phyloP scores from a whole-genome alignment of 2,888 invertebrate species.

The Gymnoscelis rufifasciata region DNA sequence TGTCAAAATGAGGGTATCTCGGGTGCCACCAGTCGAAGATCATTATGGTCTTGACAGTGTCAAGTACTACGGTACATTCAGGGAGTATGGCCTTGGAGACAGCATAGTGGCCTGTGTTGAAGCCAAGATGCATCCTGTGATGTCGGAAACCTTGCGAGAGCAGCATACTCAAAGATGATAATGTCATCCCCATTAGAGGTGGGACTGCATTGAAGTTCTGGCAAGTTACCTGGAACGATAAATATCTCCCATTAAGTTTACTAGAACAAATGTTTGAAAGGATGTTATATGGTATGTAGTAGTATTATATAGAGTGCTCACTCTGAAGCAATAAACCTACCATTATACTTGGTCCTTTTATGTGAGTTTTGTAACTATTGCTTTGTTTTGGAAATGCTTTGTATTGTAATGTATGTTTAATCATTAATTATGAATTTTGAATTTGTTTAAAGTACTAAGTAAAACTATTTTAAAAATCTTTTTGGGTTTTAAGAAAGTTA shows the following conservation, averaged over 20 bases:
- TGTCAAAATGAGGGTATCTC: conserved; percentile 47
- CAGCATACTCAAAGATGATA: conserved; percentile 75
- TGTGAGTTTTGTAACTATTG: no score
- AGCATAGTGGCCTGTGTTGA: conserved; percentile 50
- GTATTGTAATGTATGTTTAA: no score
- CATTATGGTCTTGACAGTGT: conserved; percentile 50
- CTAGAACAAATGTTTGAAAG: no score
- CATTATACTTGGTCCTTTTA: no score
- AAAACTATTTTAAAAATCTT: no score
- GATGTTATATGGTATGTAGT: no score
- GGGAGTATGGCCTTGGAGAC: conserved; percentile 49
- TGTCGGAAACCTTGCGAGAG: conserved; percentile 76
- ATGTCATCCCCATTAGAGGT: conserved; percentile 79
- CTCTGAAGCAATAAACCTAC: no score
- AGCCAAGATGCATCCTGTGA: conserved; percentile 77
- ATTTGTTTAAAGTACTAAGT: no score
- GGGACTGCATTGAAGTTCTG: conserved; percentile 76
- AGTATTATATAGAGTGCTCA: no score
- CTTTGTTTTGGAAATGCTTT: no score
- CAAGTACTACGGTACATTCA: conserved; percentile 50
- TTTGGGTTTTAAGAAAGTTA: no score
- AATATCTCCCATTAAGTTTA: neutral
- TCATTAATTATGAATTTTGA: no score
- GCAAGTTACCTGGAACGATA: conserved; percentile 74
- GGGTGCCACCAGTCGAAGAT: conserved; percentile 58